Conservation (phyloP, 37 sponge, comb jelly and placozoan species). For the Chondrosia reniformis region DNA sequence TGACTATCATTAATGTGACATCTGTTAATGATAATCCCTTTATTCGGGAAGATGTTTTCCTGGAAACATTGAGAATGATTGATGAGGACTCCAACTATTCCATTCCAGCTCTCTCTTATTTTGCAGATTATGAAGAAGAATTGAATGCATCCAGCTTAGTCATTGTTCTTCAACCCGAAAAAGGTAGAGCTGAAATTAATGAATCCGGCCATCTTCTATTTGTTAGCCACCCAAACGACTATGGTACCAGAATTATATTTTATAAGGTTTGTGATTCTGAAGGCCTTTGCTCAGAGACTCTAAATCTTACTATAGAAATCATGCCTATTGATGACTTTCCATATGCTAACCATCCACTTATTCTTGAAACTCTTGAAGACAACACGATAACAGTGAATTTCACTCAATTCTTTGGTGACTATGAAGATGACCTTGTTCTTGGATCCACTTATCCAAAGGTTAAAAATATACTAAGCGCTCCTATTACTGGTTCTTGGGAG, state of each 20-base stretch:
- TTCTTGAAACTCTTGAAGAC: conserved; percentile 51
- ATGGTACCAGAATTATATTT: conserved; percentile 44
- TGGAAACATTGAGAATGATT: not conserved
- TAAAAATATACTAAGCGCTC: not conserved
- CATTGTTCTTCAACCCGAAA: conserved; percentile 35
- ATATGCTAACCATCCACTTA: conserved; percentile 29
- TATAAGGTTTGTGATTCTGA: conserved; percentile 77
- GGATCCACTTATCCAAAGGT: conserved; percentile 27
- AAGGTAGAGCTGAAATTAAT: conserved; percentile 39
- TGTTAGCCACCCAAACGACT: conserved; percentile 42
- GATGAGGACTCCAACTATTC: conserved; percentile 68
- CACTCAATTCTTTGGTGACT: conserved; percentile 64
- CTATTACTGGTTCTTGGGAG: not conserved
- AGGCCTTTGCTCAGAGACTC: conserved; percentile 44
- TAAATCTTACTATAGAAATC: conserved; percentile 51
- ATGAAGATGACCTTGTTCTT: conserved; percentile 68
- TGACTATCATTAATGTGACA: conserved; percentile 41
- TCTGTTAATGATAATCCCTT: conserved; percentile 74
- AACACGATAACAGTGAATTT: conserved; percentile 24
- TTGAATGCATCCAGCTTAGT: conserved; percentile 52
- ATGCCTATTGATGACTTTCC: conserved; percentile 73
- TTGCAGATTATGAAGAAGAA: conserved; percentile 72
- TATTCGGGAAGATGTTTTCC: not conserved
- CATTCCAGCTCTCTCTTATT: conserved; percentile 50
- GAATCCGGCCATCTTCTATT: conserved; percentile 50